Conservation (phyloP, 2,797 vertebrate species). For the Artibeus jamaicensis region DNA sequence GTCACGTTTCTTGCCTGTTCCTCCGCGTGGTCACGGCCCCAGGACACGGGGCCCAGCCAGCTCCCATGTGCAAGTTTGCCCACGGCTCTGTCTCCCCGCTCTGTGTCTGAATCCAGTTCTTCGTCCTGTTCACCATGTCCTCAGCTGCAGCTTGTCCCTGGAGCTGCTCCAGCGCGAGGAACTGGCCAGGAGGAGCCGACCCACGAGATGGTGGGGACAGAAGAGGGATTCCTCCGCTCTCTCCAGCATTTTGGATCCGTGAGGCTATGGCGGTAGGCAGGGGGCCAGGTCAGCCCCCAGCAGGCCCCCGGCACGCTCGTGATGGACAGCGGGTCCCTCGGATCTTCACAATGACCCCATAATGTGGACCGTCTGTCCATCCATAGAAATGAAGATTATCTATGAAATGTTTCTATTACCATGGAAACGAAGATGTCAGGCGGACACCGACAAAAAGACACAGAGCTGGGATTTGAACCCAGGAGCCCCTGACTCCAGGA, state of each 20-base stretch:
- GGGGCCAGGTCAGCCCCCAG: not conserved
- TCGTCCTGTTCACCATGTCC: slow-evolving; percentile 66
- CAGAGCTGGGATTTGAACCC: not conserved
- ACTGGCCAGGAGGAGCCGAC: slow-evolving; percentile 51
- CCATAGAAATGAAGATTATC: not conserved
- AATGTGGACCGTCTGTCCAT: not conserved
- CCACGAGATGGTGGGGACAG: not conserved
- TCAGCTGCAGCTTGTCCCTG: slow-evolving; percentile 70
- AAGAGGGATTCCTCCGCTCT: not conserved
- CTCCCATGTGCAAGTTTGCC: slow-evolving; percentile 68
- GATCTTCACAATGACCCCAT: not conserved
- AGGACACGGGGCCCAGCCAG: slow-evolving; percentile 62
- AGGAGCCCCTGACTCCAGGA: not conserved
- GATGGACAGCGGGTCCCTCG: not conserved
- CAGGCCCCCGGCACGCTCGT: not conserved
- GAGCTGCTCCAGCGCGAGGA: slow-evolving; percentile 61
- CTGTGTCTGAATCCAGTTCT: slow-evolving; percentile 64
- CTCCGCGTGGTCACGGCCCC: slow-evolving; percentile 62
- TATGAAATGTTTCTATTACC: no score
- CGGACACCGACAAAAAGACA: not conserved
- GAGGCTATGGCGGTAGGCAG: not conserved
- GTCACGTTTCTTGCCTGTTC: slow-evolving; percentile 50
- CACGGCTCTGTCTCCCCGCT: slow-evolving; percentile 60
- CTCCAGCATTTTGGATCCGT: not conserved
- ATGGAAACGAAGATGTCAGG: not conserved